Base-by-base conservation (phyloP, 2,797 vertebrate genomes). In the Lagocephalus sceleratus region DNA sequence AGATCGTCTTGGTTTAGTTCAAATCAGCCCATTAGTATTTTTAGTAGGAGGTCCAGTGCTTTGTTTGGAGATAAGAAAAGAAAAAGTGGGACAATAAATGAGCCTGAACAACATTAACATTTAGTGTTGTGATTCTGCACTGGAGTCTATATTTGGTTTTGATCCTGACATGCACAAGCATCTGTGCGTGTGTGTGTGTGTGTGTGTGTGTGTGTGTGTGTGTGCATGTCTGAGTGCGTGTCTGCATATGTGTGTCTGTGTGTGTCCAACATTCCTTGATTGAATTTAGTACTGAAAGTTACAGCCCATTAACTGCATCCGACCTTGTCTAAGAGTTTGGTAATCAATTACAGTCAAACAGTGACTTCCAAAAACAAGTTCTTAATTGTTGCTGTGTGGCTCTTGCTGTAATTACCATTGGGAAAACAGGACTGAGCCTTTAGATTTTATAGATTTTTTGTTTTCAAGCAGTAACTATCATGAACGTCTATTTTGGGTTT, bases 21-120 rank as follows among this genome's bases (percentile, higher is more conserved):
- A 77, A 73, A 73, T 15, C 0, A 63, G 49, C 51, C 22, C 20
- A 59, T 54, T 66, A 54, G 55, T 35, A 41, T 6, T 52, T 75
- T 59, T 61, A 35, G 41, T 21, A 17, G 26, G 15, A 51, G 51
- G 49, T 46, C 52, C 44, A 23, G 6, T 40, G 26, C 14, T 42
- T 45, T 25, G 53, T 20, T 23, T 10, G 56, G 59, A 57, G n/a
- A 46, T 39, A 48, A 35, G 26, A 35, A 3, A 35, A 35, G 4
- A 5, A 46, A 54, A 0, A 48, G 1, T 2, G n/a, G n/a, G n/a
- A 17, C 15, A 14, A 35, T 35, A 14, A 40, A 40, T 40, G 39
- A 16, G n/a, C 8, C 16, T 6, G 39, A 53, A 3, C 32, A 35
- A 12, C 32, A 29, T 29, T 10, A 29, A 29, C 29, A 29, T 29